phyloP scores from a whole-genome alignment of 37 sponge, comb jelly and placozoan genomes.

The Cladorhizidae sp. region DNA sequence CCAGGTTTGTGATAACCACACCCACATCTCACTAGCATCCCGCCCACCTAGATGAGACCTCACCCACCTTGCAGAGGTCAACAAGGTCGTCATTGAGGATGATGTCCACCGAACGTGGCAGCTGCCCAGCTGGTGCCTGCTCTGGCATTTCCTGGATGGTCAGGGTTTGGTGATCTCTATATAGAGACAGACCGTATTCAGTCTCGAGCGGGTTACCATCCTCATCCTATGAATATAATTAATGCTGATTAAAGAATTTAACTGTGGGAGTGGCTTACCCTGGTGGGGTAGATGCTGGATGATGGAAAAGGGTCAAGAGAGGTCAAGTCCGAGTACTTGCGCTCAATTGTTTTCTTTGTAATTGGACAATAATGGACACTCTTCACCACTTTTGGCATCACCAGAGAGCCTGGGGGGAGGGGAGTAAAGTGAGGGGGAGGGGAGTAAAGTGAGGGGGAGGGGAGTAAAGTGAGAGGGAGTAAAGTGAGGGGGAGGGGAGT shows the following conservation, averaged over 20 bases:
- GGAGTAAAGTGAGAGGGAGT: too few relatives aligned
- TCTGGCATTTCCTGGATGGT: conserved; percentile 99
- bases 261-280: conserved; percentile 28
- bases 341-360: conserved; percentile 92
- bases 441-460: too few relatives aligned
- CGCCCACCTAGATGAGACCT: too few relatives aligned
- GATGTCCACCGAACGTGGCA: conserved; percentile 94
- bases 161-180: conserved; percentile 93
- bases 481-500: too few relatives aligned
- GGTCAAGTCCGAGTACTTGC: conserved; percentile 93
- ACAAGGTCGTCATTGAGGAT: conserved; percentile 92
- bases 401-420: conserved; percentile 62
- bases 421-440: too few relatives aligned
- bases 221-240: conserved; percentile 70
- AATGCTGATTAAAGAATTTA: background rate
- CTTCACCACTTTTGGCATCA: conserved; percentile 93
- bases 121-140: conserved; percentile 97
- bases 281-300: conserved; percentile 89
- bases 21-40: too few relatives aligned
- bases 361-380: conserved; percentile 99
- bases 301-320: conserved; percentile 91
- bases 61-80: conserved; percentile 85
- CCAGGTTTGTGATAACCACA: too few relatives aligned
- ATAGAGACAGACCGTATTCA: conserved; percentile 94
- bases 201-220: conserved; percentile 97